phyloP scores from a whole-genome alignment of 2,797 vertebrate genomes.

The Acanthurus tractus region DNA sequence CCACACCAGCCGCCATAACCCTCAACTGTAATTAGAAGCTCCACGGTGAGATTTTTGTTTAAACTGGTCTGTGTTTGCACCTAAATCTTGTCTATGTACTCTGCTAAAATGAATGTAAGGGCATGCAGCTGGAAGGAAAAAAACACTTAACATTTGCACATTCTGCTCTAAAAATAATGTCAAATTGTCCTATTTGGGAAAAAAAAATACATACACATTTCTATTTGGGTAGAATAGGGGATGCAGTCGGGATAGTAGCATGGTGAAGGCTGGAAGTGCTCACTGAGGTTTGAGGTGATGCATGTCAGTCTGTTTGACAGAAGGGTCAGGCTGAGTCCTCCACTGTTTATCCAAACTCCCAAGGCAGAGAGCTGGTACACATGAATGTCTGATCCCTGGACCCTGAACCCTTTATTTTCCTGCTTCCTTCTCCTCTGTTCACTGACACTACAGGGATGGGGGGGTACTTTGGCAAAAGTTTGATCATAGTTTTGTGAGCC shows the following conservation, averaged over 20 bases:
- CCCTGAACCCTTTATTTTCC: conserved; percentile 28
- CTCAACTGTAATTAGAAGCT: conserved; percentile 63
- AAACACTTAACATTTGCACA: not conserved
- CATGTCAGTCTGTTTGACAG: conserved; percentile 68
- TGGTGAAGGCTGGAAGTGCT: conserved; percentile 32
- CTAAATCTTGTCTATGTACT: conserved; percentile 17
- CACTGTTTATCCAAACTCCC: conserved; percentile 68
- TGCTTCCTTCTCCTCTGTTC: conserved; percentile 38
- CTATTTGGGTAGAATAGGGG: not conserved
- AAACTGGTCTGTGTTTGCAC: conserved; percentile 44
- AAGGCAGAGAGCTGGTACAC: conserved; percentile 51
- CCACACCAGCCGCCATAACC: conserved; percentile 60
- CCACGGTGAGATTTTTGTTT: conserved; percentile 50
- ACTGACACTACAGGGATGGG: conserved; percentile 8
- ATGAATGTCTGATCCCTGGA: conserved; percentile 54
- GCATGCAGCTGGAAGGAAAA: not conserved
- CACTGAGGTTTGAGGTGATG: conserved; percentile 52
- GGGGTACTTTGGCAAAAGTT: conserved; percentile 12
- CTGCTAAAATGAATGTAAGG: not conserved
- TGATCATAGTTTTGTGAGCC: no score
- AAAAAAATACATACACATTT: not conserved
- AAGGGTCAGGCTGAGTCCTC: conserved; percentile 53
- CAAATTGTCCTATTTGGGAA: not conserved
- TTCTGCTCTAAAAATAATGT: not conserved
- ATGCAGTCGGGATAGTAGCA: not conserved